Evolutionary conservation across 2,113 vertebrate species (phyloP).

Genomic region (Syrmaticus mikado): DNA sequence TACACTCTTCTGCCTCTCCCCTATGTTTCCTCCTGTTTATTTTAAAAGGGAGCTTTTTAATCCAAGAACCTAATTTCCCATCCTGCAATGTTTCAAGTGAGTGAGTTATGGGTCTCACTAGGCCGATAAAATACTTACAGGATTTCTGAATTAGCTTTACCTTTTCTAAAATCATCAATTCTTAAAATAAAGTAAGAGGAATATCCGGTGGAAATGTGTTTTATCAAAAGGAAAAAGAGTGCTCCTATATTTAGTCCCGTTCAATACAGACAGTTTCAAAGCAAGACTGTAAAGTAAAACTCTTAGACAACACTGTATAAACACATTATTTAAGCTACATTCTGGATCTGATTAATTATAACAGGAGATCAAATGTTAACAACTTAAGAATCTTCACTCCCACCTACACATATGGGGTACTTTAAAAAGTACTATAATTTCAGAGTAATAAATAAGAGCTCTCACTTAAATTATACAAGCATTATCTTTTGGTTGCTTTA

Average conservation of each 20-base stretch:
- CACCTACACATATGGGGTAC: constrained; percentile 26
- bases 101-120: constrained; percentile 52
- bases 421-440: constrained; percentile 65
- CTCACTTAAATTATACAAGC: constrained; percentile 46
- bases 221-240: constrained; percentile 52
- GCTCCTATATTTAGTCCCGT: constrained; percentile 35
- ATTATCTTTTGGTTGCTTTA: constrained; percentile 33
- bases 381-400: constrained; percentile 65
- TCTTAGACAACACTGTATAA: constrained; percentile 24
- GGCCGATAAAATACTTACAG: constrained; percentile 67
- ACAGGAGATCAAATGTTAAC: constrained; percentile 77
- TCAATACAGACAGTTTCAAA: constrained; percentile 23
- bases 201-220: constrained; percentile 53
- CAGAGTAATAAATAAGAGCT: constrained; percentile 62
- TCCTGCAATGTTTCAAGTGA: constrained; percentile 58
- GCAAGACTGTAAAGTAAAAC: constrained; percentile 30
- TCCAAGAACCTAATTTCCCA: constrained; percentile 66
- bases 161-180: constrained; percentile 57
- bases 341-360: constrained; percentile 70
- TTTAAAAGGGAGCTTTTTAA: constrained; percentile 67
- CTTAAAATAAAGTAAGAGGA: constrained; percentile 51
- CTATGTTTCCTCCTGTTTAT: constrained; percentile 70
- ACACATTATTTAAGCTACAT: constrained; percentile 62
- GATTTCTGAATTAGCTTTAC: constrained; percentile 63
- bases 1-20: constrained; percentile 30